These are phyloP conservation scores for Sesia bembeciformis DNA, from an alignment of 2,888 invertebrate species.

Conservation along the genomic window DNA sequence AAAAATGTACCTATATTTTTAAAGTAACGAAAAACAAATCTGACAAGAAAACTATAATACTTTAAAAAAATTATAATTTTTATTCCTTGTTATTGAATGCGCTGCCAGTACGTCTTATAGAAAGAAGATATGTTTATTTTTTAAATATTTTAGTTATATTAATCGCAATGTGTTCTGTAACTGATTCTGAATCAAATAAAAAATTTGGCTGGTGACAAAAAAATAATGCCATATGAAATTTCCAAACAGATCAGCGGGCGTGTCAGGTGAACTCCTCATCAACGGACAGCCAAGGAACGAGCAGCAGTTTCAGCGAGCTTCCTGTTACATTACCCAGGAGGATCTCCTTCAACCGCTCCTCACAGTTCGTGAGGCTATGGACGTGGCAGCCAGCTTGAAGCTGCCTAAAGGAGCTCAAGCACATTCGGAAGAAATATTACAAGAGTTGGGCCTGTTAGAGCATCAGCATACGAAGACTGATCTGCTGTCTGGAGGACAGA, in stretches of 20 bases:
- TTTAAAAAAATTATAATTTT: too few species aligned
- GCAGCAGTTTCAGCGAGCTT: conserved; percentile 78
- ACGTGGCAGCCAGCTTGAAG: conserved; percentile 84
- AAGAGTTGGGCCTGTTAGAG: conserved; percentile 77
- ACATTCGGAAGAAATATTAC: conserved; percentile 71
- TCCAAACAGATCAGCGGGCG: conserved; percentile 72
- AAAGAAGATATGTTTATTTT: too few species aligned
- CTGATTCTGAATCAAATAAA: too few species aligned
- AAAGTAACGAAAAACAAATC: too few species aligned
- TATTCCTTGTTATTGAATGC: too few species aligned
- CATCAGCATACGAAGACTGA: conserved; percentile 78
- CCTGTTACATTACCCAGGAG: conserved; percentile 89
- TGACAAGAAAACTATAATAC: too few species aligned
- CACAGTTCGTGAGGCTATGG: conserved; percentile 84
- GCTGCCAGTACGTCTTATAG: too few species aligned
- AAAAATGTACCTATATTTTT: too few species aligned
- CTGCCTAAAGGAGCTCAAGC: conserved; percentile 68
- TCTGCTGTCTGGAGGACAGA: conserved; percentile 83
- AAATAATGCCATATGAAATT: too few species aligned
- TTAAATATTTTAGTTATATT: too few species aligned
- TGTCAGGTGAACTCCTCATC: conserved; percentile 80
- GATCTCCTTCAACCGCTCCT: conserved; percentile 82
- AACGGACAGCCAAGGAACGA: conserved; percentile 78
- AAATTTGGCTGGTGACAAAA: too few species aligned
- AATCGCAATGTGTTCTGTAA: too few species aligned